phyloP scores from a whole-genome alignment of 2,113 vertebrate genomes.

The Myotis brandtii region DNA sequence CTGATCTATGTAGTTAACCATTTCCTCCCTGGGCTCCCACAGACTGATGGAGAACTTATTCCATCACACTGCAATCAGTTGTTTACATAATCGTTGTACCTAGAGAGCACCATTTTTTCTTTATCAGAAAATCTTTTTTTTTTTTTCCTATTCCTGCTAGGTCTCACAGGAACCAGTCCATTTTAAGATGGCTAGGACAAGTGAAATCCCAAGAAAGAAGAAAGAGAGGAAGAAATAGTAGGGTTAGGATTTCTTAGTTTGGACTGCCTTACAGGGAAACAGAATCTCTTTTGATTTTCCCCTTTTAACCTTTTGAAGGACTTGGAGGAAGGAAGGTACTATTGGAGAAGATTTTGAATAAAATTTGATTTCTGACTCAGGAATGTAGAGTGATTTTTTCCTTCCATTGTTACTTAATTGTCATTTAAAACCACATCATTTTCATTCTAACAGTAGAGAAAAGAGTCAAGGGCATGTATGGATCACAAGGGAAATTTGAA shows the following conservation, averaged over 20 bases:
- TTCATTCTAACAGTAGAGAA: neutral
- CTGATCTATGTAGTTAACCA: neutral
- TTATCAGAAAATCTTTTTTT: neutral
- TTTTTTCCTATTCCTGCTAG: neutral
- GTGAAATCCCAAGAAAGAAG: neutral
- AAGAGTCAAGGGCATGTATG: neutral
- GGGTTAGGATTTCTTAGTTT: neutral
- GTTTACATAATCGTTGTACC: neutral
- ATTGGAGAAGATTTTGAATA: neutral
- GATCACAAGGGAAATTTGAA: neutral
- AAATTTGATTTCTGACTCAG: neutral
- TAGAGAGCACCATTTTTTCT: neutral
- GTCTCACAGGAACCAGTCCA: neutral
- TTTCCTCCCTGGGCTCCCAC: neutral
- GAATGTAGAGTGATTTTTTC: neutral
- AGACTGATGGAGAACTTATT: neutral
- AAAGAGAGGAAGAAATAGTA: neutral
- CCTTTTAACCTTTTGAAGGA: neutral
- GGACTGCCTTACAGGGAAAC: neutral
- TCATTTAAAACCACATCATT: neutral
- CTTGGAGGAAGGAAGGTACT: neutral
- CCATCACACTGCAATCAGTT: neutral
- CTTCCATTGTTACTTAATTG: neutral
- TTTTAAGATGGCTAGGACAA: neutral
- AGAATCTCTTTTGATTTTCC: neutral